Base-by-base conservation (phyloP, 1,140 invertebrate genomes). In the Zaprionus taronus region DNA sequence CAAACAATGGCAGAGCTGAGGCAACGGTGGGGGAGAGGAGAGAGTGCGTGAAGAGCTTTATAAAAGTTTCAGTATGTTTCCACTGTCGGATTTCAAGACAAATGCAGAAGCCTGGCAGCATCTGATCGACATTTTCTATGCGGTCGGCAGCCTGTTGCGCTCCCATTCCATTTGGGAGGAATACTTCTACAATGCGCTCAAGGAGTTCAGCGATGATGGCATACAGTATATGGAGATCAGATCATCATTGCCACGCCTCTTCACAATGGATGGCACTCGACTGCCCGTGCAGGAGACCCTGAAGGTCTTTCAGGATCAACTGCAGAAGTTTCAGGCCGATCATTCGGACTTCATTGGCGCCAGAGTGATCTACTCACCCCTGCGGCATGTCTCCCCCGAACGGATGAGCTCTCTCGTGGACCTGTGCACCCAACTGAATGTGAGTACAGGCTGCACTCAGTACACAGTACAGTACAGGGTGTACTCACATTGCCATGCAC, bases 151-250 rank as follows among this genome's bases (percentile, higher is more conserved):
- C 0, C 92, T 97, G 57, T 69, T 97, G 1, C 93, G 94, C 4
- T 97, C 96, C 77, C 94, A 94, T 61, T 95, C 96, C 0, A 94
- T 96, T 1, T 96, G 96, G 93, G 94, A 95, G 53, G 94, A 96
- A 31, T 96, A 96, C 84, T 95, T 95, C 74, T 95, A 96, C 65
- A 94, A 95, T 67, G 94, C 94, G 0, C 93, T 98, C 1, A 89
- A 94, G 72, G 95, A 97, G 79, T 94, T 96, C 31, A 94, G 95
- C 66, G 94, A 95, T 0, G 97, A 98, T 84, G 96, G 97, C 76
- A 94, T 98, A 0, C 94, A 96, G 91, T 97, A 97, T 78, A 73
- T 97, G 0, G 97, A 98, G 93, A 90, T 97, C 91, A 66, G 94
- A 93, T 63, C 93, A 94, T 38, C 94, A 91, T 63, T 94, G 34